These are phyloP conservation scores for Ginglymostoma cirratum DNA, from an alignment of 2,113 vertebrate genomes.

Conservation along the genomic window DNA sequence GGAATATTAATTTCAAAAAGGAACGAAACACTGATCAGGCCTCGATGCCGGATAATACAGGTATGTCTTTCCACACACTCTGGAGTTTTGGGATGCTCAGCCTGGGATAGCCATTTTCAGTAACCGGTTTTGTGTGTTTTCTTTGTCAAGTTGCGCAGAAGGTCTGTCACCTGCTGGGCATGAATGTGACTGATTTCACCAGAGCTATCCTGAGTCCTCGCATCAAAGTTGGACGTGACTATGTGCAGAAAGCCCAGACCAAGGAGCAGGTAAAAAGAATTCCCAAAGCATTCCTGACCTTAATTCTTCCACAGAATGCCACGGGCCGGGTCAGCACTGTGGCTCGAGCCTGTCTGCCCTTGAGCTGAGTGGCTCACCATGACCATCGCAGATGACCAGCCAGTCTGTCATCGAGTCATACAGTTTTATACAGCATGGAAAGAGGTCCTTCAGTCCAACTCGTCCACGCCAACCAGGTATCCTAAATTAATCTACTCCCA, in stretches of 20 bases:
- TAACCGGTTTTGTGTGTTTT: conserved; percentile 21
- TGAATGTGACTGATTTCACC: conserved; percentile 89
- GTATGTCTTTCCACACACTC: conserved; percentile 49
- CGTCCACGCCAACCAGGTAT: too few species aligned
- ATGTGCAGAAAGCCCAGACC: conserved; percentile 94
- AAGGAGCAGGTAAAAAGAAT: conserved; percentile 78
- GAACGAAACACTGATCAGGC: conserved; percentile 93
- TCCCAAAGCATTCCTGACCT: too few species aligned
- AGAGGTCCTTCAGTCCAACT: too few species aligned
- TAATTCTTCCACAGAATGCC: too few species aligned
- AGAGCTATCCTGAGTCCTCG: conserved; percentile 81
- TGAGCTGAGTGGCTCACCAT: too few species aligned
- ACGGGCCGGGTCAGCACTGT: too few species aligned
- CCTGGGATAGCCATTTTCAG: neutral
- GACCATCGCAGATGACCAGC: too few species aligned
- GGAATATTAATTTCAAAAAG: conserved; percentile 89
- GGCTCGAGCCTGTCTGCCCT: too few species aligned
- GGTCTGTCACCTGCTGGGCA: conserved; percentile 87
- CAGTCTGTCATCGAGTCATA: too few species aligned
- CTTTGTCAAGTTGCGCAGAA: conserved; percentile 77
- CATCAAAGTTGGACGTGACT: conserved; percentile 89
- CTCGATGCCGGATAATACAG: conserved; percentile 90
- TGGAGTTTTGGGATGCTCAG: neutral
- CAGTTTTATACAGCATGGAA: too few species aligned
- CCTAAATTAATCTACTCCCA: too few species aligned